These are phyloP conservation scores for Rosalia funebris DNA, from an alignment of 2,888 invertebrate species.

Conservation along the genomic window DNA sequence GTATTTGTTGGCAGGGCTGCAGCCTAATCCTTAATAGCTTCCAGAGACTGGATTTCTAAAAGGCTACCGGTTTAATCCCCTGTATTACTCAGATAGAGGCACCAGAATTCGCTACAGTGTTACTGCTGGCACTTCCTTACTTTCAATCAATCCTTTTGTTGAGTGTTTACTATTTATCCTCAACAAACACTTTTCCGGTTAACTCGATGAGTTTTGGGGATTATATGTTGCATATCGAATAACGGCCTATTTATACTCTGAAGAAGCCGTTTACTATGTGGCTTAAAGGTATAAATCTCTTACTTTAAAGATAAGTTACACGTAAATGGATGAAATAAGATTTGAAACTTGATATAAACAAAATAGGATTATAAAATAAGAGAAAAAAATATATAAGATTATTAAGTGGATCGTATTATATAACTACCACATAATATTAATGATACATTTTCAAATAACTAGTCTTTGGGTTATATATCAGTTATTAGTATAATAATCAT, in stretches of 20 bases:
- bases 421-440: no score
- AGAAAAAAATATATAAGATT: no score
- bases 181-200: conserved; percentile 7
- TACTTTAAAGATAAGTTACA: no score
- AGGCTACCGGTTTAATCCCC: conserved; percentile 9
- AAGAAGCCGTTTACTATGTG: background rate
- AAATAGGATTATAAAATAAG: no score
- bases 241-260: background rate
- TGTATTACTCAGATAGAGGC: conserved; percentile 11
- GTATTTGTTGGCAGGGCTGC: conserved; percentile 28
- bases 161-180: conserved; percentile 5
- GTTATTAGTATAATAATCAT: no score
- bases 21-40: conserved; percentile 34
- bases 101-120: conserved; percentile 5
- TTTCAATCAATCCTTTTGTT: conserved; percentile 12
- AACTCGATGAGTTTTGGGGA: background rate
- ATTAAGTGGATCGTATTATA: no score
- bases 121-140: conserved; percentile 7
- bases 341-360: no score
- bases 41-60: conserved; percentile 27
- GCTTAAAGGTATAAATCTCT: no score
- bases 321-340: no score
- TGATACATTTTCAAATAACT: no score
- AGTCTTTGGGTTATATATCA: no score
- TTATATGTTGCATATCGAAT: background rate